These are phyloP conservation scores for Sylvicapra grimmia DNA, from an alignment of 2,113 vertebrate genomes.

Conservation along the genomic window DNA sequence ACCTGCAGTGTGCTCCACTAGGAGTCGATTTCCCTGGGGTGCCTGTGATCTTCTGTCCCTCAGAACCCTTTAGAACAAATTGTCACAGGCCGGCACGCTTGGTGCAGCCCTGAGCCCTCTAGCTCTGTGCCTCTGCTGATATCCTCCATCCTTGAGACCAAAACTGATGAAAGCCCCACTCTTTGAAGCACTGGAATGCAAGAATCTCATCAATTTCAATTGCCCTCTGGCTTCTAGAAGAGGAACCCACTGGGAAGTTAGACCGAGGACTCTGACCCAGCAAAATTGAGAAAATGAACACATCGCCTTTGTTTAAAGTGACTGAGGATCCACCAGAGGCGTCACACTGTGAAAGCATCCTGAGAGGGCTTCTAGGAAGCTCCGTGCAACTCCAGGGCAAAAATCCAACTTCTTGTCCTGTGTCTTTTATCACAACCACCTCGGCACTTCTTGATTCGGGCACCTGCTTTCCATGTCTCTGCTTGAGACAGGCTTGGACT, in stretches of 20 bases:
- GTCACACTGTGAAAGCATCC: rapidly evolving
- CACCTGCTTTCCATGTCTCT: not conserved
- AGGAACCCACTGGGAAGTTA: not conserved
- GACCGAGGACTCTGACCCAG: not conserved
- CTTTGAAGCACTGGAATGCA: not conserved
- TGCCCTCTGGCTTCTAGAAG: not conserved
- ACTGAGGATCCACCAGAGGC: no score
- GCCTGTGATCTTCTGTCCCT: rapidly evolving
- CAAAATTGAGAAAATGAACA: not conserved
- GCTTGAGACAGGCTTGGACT: not conserved
- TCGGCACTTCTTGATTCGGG: rapidly evolving
- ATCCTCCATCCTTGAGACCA: not conserved
- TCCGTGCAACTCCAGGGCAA: no score
- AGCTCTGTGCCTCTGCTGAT: not conserved
- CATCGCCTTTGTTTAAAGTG: not conserved
- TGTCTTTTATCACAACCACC: no score
- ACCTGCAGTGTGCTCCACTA: rapidly evolving
- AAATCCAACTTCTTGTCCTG: not conserved
- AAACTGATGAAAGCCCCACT: not conserved
- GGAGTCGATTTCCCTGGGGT: not conserved
- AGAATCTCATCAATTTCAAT: not conserved
- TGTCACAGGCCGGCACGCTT: rapidly evolving
- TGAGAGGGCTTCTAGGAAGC: not conserved
- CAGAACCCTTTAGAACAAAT: not conserved
- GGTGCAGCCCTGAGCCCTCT: not conserved